Conservation (phyloP, 2,797 vertebrate genomes). For the Strix occidentalis region DNA sequence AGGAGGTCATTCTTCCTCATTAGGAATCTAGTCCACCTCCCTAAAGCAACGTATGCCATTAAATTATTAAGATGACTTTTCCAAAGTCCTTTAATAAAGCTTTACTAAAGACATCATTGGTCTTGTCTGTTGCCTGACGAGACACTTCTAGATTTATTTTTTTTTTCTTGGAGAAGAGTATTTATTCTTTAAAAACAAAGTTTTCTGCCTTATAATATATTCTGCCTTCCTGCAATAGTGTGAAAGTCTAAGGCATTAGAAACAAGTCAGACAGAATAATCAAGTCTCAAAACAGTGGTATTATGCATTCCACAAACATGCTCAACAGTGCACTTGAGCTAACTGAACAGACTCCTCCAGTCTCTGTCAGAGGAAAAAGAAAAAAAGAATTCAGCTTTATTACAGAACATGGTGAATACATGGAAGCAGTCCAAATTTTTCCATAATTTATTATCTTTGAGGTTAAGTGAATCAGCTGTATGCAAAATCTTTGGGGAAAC, state of each 20-base stretch:
- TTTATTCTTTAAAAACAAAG: not conserved
- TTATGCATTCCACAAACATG: not conserved
- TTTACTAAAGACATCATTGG: not conserved
- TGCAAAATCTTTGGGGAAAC: slow-evolving; percentile 46
- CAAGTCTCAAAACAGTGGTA: not conserved
- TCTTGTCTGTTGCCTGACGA: not conserved
- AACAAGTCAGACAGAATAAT: slow-evolving; percentile 20
- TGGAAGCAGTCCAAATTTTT: not conserved
- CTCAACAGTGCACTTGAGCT: not conserved
- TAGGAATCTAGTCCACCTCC: not conserved
- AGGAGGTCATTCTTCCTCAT: not conserved
- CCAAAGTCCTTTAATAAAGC: not conserved
- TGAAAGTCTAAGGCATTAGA: not conserved
- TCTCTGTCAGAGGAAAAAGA: not conserved
- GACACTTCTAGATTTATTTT: not conserved
- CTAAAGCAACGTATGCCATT: not conserved
- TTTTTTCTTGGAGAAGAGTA: not conserved
- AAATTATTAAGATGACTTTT: not conserved
- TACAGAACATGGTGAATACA: not conserved
- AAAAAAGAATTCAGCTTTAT: not conserved
- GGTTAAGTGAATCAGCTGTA: slow-evolving; percentile 47
- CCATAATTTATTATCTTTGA: slow-evolving; percentile 31
- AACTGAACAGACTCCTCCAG: not conserved
- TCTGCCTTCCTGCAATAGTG: not conserved
- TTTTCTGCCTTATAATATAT: not conserved